Base-by-base conservation (phyloP, 1,140 invertebrate species). In the Drosophila sp. region DNA sequence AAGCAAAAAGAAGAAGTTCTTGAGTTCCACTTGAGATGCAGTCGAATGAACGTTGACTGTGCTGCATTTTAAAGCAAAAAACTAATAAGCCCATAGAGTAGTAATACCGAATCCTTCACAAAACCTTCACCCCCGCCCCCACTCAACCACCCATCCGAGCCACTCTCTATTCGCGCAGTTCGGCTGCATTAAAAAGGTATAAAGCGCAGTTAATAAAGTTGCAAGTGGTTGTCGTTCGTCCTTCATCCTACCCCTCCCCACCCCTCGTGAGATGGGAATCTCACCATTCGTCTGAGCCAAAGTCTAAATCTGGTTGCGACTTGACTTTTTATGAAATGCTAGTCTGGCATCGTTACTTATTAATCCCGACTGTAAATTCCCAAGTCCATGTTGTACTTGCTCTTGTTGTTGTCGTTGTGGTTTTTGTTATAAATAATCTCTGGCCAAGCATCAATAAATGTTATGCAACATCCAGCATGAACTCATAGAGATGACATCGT, bases 391-490 rank as follows among this genome's bases (percentile, higher is more conserved):
- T 50, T 50, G 41, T 38, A 38, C 29, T 40, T 30, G 61, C 38
- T 23, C 23, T 11, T 57, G 17, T 10, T 23, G 23, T 29, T 54
- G 50, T n/a, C 5, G 4, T 6, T 17, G n/a, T 23, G 32, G 44
- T 30, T 47, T 25, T 54, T 47, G 56, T 44, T 60, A 67, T 61
- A 70, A 61, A 60, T 82, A 76, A 66, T 76, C 66, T 79, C 71
- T 69, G 70, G 62, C 82, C 79, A 89, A 87, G 83, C 83, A 89
- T 89, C 83, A 87, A 87, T 87, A 87, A 87, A 83, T 87, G 83
- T 86, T 86, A 27, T 73, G 72, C 83, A 73, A 79, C 72, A 80
- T 68, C 33, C 54, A 74, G 64, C 81, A 71, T 62, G 33, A 63
- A 54, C 32, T 55, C 50, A 66, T 63, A 68, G 60, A 60, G 66